These are phyloP conservation scores for Anseranas semipalmata DNA, from an alignment of 2,113 vertebrate species.

Conservation along the genomic window DNA sequence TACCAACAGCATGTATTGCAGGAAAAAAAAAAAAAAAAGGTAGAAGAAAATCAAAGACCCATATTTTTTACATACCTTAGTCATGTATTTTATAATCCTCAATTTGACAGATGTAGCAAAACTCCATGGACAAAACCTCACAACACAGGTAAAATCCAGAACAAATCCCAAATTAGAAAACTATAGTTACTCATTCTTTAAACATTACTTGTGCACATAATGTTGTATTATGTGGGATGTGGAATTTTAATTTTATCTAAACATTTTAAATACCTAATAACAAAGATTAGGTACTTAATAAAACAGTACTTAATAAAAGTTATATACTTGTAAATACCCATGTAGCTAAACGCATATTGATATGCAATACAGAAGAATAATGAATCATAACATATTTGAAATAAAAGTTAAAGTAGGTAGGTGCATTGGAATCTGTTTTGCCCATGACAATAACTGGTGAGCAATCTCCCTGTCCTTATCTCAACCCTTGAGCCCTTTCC, in stretches of 20 bases:
- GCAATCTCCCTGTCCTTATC: too few relatives aligned
- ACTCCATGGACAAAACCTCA: background rate
- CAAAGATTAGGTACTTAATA: background rate
- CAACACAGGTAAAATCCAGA: background rate
- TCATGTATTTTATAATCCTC: background rate
- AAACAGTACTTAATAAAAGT: background rate
- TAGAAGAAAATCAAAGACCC: background rate
- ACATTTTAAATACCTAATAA: background rate
- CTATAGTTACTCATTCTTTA: background rate
- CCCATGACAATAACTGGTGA: too few relatives aligned
- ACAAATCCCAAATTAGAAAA: background rate
- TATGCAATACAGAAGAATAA: background rate
- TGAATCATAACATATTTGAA: background rate
- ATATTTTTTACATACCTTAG: background rate
- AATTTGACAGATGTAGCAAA: background rate
- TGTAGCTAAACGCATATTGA: background rate
- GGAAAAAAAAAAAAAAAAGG: background rate
- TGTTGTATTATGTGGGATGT: background rate
- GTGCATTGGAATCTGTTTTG: too few relatives aligned
- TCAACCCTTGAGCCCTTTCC: too few relatives aligned
- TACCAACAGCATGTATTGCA: background rate
- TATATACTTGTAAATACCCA: background rate
- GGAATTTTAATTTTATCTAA: background rate
- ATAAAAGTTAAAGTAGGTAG: background rate
- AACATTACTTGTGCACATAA: background rate